A percentile compares a stretch with the other conserved stretches of the same genome.
Evolutionary conservation across 64 coral and sea anemone genomes (phyloP).

Genomic region (Montipora capricornis): DNA sequence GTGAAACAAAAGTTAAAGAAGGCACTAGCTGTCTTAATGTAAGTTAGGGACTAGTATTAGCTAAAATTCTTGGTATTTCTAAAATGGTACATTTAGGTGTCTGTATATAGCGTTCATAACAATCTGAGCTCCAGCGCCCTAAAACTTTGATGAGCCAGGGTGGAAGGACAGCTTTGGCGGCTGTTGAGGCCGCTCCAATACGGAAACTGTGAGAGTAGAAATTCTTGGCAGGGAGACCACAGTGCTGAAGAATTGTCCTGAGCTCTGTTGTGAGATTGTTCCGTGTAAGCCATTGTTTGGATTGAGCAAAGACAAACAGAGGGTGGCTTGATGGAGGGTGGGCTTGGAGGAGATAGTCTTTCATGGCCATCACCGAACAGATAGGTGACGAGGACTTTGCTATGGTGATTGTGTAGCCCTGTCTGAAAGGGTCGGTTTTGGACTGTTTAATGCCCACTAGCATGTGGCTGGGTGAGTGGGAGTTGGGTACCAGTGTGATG

Average conservation of each 20-base stretch:
- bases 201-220: conserved; percentile 58
- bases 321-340: neutral
- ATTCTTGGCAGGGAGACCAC: neutral
- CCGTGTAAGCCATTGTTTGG: conserved; percentile 30
- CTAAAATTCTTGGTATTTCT: too few relatives aligned
- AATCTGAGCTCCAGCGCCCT: conserved; percentile 57
- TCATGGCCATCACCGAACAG: conserved; percentile 16
- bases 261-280: conserved; percentile 24
- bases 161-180: conserved; percentile 11
- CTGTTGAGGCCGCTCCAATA: conserved; percentile 57
- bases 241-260: conserved; percentile 24
- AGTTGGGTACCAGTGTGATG: neutral
- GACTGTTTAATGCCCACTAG: conserved; percentile 16
- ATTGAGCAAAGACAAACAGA: conserved; percentile 30
- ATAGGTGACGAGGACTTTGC: conserved; percentile 9
- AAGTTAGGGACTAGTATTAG: too few relatives aligned
- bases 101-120: conserved; percentile 8
- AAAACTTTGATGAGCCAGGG: conserved; percentile 43
- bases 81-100: too few relatives aligned
- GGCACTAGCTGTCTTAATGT: too few relatives aligned
- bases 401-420: conserved; percentile 37
- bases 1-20: too few relatives aligned
- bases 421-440: conserved; percentile 57
- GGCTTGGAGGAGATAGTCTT: neutral
- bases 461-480: neutral